Evolutionary conservation across 1,140 invertebrate species (phyloP), one percentile per base, ranked within the genome.

Genomic region (Sminthurinus signatus): DNA sequence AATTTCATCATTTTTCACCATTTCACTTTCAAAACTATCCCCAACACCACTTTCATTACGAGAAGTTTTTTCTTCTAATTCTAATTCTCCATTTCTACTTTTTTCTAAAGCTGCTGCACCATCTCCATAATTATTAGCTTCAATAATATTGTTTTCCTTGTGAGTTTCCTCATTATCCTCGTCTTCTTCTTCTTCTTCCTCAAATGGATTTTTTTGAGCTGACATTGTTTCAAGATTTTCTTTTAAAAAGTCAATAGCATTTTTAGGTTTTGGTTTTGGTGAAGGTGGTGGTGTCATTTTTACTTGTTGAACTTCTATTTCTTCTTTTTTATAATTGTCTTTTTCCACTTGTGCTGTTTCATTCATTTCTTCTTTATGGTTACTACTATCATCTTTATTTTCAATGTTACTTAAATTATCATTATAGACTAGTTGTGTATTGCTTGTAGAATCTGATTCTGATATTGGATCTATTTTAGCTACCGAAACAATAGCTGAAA

Each of bases 101-200:
- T 36, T 15, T n/a, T 36, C 32, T 15, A 36, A 36, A 36, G 15
- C 32, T 8, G 5, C 32, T 36, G 5, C 32, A 36, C 32, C 32
- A 36, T 36, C 15, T 36, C 15, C 32, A 36, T 36, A 15, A 36
- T 15, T 5, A 36, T 60, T 36, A 8, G 5, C 32, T 36, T 36
- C 32, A 36, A 15, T 36, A 15, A 15, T 36, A 15, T 36, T 15
- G 32, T 36, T 15, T 8, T 15, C 32, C 32, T 36, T 15, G 5
- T 36, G 32, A 36, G 5, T 15, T 8, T 36, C 5, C 15, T 36
- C 5, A 36, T 5, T 36, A 36, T 5, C 59, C 43, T 64, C 64
- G 36, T 65, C 46, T 48, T 44, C 23, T 59, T 70, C 52, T 21
- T 67, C 65, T 65, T 68, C 62, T 55, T 70, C 62, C 51, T 69